Evolutionary conservation across 2,113 vertebrate genomes (phyloP).

Genomic region (Rhagologus leucostigma): DNA sequence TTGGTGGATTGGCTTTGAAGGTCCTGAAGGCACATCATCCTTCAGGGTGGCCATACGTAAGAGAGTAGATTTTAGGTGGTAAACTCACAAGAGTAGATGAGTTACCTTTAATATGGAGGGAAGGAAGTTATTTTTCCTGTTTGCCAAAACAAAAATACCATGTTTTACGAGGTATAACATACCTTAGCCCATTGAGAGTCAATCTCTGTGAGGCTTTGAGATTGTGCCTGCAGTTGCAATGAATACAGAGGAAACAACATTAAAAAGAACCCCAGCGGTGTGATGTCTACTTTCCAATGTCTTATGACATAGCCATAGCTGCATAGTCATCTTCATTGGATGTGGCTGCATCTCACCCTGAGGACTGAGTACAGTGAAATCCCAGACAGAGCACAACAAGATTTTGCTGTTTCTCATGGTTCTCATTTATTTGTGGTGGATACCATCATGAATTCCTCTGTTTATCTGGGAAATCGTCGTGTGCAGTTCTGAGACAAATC

Average conservation of each 20-base stretch:
- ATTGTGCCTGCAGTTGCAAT: background rate
- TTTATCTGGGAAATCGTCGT: background rate
- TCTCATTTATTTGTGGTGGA: background rate
- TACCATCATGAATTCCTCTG: background rate
- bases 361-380: background rate
- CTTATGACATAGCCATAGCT: background rate
- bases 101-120: background rate
- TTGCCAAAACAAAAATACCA: background rate
- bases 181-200: background rate
- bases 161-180: background rate
- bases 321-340: background rate
- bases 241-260: background rate
- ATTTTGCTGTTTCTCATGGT: background rate
- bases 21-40: background rate
- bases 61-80: background rate
- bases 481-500: background rate
- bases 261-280: background rate
- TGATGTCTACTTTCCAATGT: background rate
- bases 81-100: background rate
- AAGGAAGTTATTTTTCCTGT: background rate
- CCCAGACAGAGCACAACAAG: background rate
- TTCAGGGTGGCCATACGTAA: rapidly evolving
- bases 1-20: background rate
- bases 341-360: background rate
- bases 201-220: background rate